These are phyloP conservation scores for Cheilosia variabilis DNA, from an alignment of 2,888 invertebrate genomes.

Conservation along the genomic window DNA sequence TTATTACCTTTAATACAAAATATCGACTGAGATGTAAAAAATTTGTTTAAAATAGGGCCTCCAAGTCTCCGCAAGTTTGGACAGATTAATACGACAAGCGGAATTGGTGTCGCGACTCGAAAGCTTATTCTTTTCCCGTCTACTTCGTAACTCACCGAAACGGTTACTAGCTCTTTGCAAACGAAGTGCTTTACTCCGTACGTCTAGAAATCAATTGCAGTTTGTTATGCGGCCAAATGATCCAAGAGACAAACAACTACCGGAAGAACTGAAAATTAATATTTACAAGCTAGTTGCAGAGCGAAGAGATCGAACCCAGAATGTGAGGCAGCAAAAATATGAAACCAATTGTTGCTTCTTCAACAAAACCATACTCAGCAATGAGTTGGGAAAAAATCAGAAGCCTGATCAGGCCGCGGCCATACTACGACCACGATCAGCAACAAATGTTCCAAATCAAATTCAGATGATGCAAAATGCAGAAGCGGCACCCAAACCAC, in stretches of 20 bases:
- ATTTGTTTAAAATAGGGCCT: conserved; percentile 84
- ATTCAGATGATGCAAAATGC: conserved; percentile 76
- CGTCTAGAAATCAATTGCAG: conserved; percentile 89
- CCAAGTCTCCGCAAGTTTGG: conserved; percentile 91
- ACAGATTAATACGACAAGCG: conserved; percentile 91
- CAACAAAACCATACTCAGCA: conserved; percentile 76
- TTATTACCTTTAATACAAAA: conserved; percentile 80
- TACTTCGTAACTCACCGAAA: conserved; percentile 88
- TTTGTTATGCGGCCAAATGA: conserved; percentile 92
- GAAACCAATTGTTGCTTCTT: conserved; percentile 82
- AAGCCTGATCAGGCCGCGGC: conserved; percentile 78
- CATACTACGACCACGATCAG: conserved; percentile 80
- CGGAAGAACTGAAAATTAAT: conserved; percentile 89
- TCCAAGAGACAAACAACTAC: conserved; percentile 90
- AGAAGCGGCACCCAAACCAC: conserved; percentile 77
- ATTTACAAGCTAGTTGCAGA: conserved; percentile 90
- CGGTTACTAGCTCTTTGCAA: conserved; percentile 88
- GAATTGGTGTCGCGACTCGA: conserved; percentile 92
- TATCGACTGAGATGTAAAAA: neutral
- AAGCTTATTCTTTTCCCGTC: conserved; percentile 91
- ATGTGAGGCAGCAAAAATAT: conserved; percentile 84
- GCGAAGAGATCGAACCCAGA: conserved; percentile 86
- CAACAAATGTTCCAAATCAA: conserved; percentile 81
- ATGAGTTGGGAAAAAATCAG: conserved; percentile 15
- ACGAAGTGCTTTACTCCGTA: conserved; percentile 89